A percentile compares a stretch with the other conserved stretches of the same genome.
Conservation (phyloP, 2,797 vertebrate species). For the Artibeus jamaicensis region DNA sequence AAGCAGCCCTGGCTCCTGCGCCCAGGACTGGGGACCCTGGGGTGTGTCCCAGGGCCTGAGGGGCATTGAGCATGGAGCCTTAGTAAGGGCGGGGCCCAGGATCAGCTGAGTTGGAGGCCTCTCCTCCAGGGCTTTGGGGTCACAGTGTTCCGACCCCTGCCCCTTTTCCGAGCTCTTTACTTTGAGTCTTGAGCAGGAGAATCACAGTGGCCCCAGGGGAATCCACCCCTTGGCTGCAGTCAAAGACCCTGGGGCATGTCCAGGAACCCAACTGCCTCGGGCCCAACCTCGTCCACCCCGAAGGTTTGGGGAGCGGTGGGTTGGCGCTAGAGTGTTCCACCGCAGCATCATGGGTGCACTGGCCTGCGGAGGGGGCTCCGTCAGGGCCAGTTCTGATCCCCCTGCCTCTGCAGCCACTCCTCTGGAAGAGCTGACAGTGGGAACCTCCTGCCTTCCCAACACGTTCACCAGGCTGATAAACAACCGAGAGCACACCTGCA, state of each 20-base stretch:
- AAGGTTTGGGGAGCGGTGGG: not conserved
- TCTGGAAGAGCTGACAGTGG: conserved; percentile 74
- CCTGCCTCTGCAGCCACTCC: conserved; percentile 68
- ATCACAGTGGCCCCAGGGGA: fast-evolving
- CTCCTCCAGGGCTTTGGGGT: no score
- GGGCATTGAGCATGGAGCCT: fast-evolving
- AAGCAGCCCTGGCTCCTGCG: not conserved
- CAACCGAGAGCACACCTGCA: conserved; percentile 60
- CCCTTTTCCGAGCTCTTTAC: not conserved
- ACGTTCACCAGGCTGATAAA: conserved; percentile 82
- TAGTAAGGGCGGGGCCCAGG: not conserved
- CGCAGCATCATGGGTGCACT: fast-evolving
- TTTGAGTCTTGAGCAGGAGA: not conserved
- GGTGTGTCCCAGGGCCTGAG: not conserved
- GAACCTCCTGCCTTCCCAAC: conserved; percentile 81
- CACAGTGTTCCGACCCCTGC: fast-evolving
- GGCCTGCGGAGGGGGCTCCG: not conserved
- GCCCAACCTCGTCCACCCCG: fast-evolving
- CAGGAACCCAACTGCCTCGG: not conserved
- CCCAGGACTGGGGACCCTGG: no score
- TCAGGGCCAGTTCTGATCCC: not conserved
- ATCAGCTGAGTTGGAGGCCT: not conserved
- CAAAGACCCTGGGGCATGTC: fast-evolving
- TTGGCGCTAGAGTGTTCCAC: not conserved
- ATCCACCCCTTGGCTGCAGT: not conserved